Evolutionary conservation across 2,888 invertebrate species (phyloP).

Genomic region (Amiota communis): DNA sequence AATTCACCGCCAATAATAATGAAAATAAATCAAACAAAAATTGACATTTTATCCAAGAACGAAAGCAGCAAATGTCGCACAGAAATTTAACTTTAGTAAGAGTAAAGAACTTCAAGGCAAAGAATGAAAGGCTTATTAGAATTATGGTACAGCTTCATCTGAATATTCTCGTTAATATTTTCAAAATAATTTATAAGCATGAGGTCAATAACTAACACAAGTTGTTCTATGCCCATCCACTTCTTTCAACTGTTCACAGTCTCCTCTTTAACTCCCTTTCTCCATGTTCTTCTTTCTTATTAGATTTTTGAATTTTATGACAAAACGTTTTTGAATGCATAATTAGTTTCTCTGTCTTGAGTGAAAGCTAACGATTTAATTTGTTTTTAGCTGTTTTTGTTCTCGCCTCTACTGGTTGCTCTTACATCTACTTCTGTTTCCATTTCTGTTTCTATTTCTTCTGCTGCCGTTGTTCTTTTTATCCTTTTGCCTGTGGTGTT

Average conservation of each 20-base stretch:
- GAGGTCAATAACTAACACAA: constrained; percentile 24
- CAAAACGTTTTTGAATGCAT: constrained; percentile 64
- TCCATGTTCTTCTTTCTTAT: constrained; percentile 41
- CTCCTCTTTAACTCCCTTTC: constrained; percentile 6
- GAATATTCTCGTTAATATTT: constrained; percentile 51
- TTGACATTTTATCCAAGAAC: constrained; percentile 34
- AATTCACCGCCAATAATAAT: constrained; percentile 70
- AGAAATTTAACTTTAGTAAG: constrained; percentile 32
- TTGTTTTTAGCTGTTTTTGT: constrained; percentile 41
- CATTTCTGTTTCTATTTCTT: not conserved
- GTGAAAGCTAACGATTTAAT: constrained; percentile 54
- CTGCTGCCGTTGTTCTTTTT: constrained; percentile 11
- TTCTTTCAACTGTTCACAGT: constrained; percentile 1
- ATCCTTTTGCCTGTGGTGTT: not conserved
- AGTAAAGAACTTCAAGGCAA: constrained; percentile 43
- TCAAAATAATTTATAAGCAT: constrained; percentile 56
- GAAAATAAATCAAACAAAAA: constrained; percentile 66
- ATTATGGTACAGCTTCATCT: too few relatives aligned
- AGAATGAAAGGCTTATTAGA: constrained; percentile 35
- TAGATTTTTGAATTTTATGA: constrained; percentile 56
- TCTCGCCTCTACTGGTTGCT: constrained; percentile 2
- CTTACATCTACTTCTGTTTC: not conserved
- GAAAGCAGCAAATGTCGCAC: constrained; percentile 41
- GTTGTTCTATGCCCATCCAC: too few relatives aligned
- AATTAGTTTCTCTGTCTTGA: constrained; percentile 54